Evolutionary conservation across 2,113 vertebrate species (phyloP), one percentile per base, ranked within the genome.

Genomic region (Caracal caracal): DNA sequence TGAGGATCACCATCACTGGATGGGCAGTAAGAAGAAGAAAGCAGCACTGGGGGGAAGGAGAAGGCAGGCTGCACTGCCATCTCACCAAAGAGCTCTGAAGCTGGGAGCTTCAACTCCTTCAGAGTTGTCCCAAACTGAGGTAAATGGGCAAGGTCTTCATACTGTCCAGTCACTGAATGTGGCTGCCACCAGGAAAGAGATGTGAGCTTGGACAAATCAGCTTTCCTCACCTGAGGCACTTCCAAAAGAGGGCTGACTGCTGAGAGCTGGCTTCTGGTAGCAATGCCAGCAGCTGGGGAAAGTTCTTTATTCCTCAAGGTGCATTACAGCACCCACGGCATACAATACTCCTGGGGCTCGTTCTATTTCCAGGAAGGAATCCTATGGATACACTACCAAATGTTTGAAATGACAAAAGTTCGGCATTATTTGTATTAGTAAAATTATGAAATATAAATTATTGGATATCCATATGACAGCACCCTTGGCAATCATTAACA

Each of bases 51-150:
- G 43, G 1, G 26, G 10, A 24, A 6, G 40, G 40, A 71, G n/a
- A 51, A 53, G 2, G 0, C 9, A 20, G 28, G 22, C 63, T 22
- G 24, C 5, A 16, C 40, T 40, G 13, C 12, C 0, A 0, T 73
- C 65, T 90, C n/a, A 61, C 85, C 20, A 73, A 66, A 26, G 53
- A 75, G 20, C 3, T 66, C 30, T 7, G 19, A 86, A 63, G 84
- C 26, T n/a, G 30, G 6, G 12, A 19, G 43, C 43, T 43, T 9
- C 43, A 43, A 43, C 43, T 26, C 75, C 1, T 75, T 51, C 6
- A 24, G 33, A 10, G 17, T 33, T 75, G 81, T 63, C 79, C 73
- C 40, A 78, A 17, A 26, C 6, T 79, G 40, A 26, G 53, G 51
- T 79, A 26, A 47, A 43, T 24, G 68, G 28, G 9, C n/a, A 47